Conservation (phyloP, 92 coral and sea anemone species). For the Actinernus sp. region DNA sequence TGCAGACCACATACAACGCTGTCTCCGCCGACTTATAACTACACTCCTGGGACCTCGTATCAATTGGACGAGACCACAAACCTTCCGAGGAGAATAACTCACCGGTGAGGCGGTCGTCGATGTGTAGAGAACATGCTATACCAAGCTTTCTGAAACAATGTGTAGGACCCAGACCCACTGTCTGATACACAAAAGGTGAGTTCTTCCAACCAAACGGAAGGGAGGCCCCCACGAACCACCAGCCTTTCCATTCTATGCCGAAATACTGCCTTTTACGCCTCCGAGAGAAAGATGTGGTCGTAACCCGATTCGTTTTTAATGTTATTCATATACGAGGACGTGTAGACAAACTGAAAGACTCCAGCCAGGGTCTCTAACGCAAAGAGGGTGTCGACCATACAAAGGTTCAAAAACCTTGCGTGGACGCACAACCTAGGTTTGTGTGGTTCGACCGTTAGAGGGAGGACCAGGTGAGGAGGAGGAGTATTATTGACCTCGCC, state of each 20-base stretch:
- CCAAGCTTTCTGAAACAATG: constrained; percentile 33
- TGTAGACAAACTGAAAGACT: not conserved
- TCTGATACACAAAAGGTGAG: constrained; percentile 20
- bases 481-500: constrained; percentile 4
- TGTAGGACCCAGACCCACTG: constrained; percentile 23
- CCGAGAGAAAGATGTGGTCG: not conserved
- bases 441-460: constrained; percentile 6
- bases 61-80: constrained; percentile 29
- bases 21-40: constrained; percentile 35
- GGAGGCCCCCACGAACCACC: constrained; percentile 4
- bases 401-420: constrained; percentile 8
- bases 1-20: constrained; percentile 25
- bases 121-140: constrained; percentile 37
- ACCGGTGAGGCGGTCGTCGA: constrained; percentile 57
- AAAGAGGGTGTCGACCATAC: constrained; percentile 3
- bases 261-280: not conserved
- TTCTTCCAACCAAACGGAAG: constrained; percentile 29
- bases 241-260: constrained; percentile 7
- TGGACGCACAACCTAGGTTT: constrained; percentile 10
- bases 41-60: constrained; percentile 7
- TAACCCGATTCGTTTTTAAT: constrained; percentile 2
- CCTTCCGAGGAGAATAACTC: constrained; percentile 39
- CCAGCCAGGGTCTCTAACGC: not conserved
- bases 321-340: not conserved
- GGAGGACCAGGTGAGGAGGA: constrained; percentile 12